Evolutionary conservation across 2,888 invertebrate genomes (phyloP).

Genomic region (Aporophyla lueneburgensis): DNA sequence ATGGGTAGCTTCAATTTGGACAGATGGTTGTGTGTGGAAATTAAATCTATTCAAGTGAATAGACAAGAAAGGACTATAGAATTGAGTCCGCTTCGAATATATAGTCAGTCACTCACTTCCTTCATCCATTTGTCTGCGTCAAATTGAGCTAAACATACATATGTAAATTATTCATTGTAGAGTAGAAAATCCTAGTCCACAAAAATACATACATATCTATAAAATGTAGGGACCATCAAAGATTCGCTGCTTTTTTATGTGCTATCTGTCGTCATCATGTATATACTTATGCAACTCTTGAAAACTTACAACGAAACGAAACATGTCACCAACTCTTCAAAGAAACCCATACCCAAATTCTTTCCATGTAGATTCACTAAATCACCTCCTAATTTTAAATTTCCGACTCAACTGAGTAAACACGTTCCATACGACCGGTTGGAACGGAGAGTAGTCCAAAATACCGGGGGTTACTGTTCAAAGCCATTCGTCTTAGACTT

Average conservation of each 20-base stretch:
- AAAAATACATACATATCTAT: not conserved
- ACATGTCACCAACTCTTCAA: slow-evolving; percentile 25
- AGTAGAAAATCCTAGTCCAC: not conserved
- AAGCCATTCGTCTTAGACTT: slow-evolving; percentile 76
- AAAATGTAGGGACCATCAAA: not conserved
- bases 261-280: not conserved
- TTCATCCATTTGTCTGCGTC: slow-evolving; percentile 36
- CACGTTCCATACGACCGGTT: slow-evolving; percentile 80
- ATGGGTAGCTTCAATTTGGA: slow-evolving; percentile 54
- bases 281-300: not conserved
- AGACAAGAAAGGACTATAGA: slow-evolving; percentile 63
- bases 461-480: slow-evolving; percentile 82
- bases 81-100: slow-evolving; percentile 33
- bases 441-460: slow-evolving; percentile 78
- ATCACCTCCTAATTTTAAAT: slow-evolving; percentile 84
- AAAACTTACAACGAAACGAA: slow-evolving; percentile 24
- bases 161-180: slow-evolving; percentile 5
- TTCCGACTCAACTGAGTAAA: slow-evolving; percentile 88
- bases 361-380: slow-evolving; percentile 65
- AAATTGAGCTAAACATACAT: slow-evolving; percentile 1
- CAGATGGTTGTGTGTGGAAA: slow-evolving; percentile 61
- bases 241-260: not conserved
- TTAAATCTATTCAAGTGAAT: slow-evolving; percentile 65
- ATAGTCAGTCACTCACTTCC: slow-evolving; percentile 39
- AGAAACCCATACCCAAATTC: slow-evolving; percentile 43